Percentiles rank a stretch among this genome's conserved stretches.
Evolutionary conservation across 2,888 invertebrate genomes (phyloP).

Genomic region (Philopedon plagiatum): DNA sequence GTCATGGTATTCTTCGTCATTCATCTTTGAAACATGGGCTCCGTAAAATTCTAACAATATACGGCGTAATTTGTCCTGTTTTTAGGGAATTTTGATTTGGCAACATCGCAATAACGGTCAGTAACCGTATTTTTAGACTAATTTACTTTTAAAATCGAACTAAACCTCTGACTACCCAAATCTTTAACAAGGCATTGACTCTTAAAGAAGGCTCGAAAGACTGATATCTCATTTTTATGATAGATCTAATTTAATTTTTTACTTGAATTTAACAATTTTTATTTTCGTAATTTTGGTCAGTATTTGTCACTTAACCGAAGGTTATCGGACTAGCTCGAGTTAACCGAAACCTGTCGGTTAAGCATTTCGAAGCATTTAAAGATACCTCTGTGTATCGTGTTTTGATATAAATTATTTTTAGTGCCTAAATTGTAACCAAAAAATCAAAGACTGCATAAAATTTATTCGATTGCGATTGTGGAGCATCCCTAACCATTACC

Average conservation of each 20-base stretch:
- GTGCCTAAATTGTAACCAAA: slow-evolving; percentile 6
- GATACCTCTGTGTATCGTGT: background rate
- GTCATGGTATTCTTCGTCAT: too few relatives aligned
- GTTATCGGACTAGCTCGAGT: background rate
- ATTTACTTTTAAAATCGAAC: background rate
- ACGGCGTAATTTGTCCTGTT: too few relatives aligned
- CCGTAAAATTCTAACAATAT: too few relatives aligned
- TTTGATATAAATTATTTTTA: slow-evolving; percentile 4
- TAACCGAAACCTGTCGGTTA: background rate
- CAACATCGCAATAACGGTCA: too few relatives aligned
- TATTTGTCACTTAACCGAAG: background rate
- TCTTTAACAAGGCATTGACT: slow-evolving; percentile 7
- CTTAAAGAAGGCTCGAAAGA: slow-evolving; percentile 14
- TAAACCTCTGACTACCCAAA: background rate
- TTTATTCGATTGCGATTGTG: background rate
- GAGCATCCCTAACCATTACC: too few relatives aligned
- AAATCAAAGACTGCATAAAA: slow-evolving; percentile 6
- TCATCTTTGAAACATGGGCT: too few relatives aligned
- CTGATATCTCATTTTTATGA: slow-evolving; percentile 22
- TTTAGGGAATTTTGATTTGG: too few relatives aligned
- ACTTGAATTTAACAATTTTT: background rate
- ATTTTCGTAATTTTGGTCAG: background rate
- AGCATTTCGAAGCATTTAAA: background rate
- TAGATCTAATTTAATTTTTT: slow-evolving; percentile 12
- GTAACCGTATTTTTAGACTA: too few relatives aligned